Base-by-base conservation (phyloP, 2,797 vertebrate genomes). In the Leptodactylus fallax region DNA sequence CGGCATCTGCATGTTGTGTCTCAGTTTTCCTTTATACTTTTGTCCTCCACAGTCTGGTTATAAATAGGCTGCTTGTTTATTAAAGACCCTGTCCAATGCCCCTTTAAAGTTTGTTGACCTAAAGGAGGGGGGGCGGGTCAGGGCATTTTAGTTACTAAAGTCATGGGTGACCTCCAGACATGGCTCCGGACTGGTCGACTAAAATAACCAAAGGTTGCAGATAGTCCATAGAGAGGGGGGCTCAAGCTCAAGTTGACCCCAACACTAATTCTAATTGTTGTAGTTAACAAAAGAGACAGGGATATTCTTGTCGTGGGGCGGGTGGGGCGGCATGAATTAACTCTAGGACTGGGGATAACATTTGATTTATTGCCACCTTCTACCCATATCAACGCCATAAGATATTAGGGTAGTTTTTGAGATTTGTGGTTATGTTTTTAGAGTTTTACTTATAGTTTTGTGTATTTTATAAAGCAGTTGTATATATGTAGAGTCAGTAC, bases 101-200 rank as follows among this genome's bases (percentile, higher is more conserved):
- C 45, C 72, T 76, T 76, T n/a, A 76, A 76, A 49, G 72, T 76
- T 51, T 76, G 72, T 76, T 76, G 72, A 51, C 47, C 72, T 76
- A 74, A 49, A 11, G 67, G 16, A 21, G 25, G 65, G 25, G 25
- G 23, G 67, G 25, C 10, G 16, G 45, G 8, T 49, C 45, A 11
- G 47, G 72, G n/a, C 47, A 51, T 49, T 74, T 72, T 45, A 69
- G 69, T 19, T n/a, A 76, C 72, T 13, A n/a, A 76, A 51, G 72
- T 10, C 72, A 76, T 51, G 47, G 8, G 3, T 51, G 72, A 76
- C 72, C 47, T 76, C 72, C 19, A 47, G 71, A 72, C 17, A 51
- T 76, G 72, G 45, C 72, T 51, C 45, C 47, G 21, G 47, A 76
- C 72, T 49, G 47, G 45, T 74, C 49, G 45, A 49, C 45, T 51